Base-by-base conservation (phyloP, 2,113 vertebrate genomes). In the Rattus rattus region DNA sequence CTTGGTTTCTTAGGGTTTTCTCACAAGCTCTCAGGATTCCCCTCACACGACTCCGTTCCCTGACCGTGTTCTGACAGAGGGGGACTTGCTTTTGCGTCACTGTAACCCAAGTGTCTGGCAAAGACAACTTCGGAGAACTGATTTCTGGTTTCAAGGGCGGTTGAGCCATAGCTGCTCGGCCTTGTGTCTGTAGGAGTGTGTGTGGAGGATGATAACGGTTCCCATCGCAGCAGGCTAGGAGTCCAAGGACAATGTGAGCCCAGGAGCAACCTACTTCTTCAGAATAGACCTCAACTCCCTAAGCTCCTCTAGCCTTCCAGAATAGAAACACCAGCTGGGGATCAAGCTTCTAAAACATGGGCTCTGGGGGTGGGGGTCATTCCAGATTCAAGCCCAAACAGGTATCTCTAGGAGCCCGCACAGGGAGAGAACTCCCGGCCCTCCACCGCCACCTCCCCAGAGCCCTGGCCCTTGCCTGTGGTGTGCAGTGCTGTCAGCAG, bases 361-460 rank as follows among this genome's bases (percentile, higher is more conserved):
- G 26, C 39, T 30, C 8, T 6, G 9, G 33, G 14, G 2, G 14
- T 2, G 14, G 49, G 83, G 17, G 6, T 1, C 30, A 47, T 47
- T 52, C 43, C 43, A 52, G 43, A 33, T 14, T 24, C 85, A 69
- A 70, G 28, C 65, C 84, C 43, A 54, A 75, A 56, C 36, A 59
- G 36, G 61, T 0, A 0, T 56, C 59, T 43, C 20, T 2, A 2
- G 59, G 30, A 69, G 13, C 5, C 65, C 22, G 12, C 5, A 0
- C 17, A n/a, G 26, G 33, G 4, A 2, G 0, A 16, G 61, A 93
- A 47, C 33, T 1, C 47, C 43, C 11, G 54, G 12, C 28, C 54
- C 56, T n/a, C 63, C 72, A 2, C 52, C 1, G 0, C 43, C 10
- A 39, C 54, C 36, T 39, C n/a, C n/a, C 56, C 69, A 17, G 59